Percentiles rank a stretch among this genome's conserved stretches.
Conservation (phyloP, 2,113 vertebrate genomes). For the Esox niger region DNA sequence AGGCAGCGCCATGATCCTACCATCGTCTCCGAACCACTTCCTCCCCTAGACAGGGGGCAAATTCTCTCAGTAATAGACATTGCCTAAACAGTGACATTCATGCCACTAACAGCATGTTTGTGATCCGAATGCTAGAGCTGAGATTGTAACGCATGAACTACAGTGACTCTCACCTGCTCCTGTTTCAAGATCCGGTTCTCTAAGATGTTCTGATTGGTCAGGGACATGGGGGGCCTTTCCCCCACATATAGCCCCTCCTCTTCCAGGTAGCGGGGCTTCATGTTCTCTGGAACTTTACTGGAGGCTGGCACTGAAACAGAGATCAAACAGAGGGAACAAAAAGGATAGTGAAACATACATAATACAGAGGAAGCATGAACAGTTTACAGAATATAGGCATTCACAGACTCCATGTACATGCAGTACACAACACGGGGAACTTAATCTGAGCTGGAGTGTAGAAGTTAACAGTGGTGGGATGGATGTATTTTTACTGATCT, state of each 20-base stretch:
- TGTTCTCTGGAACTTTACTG: slow-evolving; percentile 83
- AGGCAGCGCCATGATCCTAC: slow-evolving; percentile 84
- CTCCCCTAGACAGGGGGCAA: slow-evolving; percentile 69
- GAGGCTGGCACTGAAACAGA: slow-evolving; percentile 76
- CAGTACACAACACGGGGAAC: neutral
- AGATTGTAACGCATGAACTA: neutral
- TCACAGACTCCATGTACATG: neutral
- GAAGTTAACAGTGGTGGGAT: neutral
- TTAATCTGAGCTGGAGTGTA: neutral
- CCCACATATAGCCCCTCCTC: slow-evolving; percentile 95
- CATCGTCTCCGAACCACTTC: slow-evolving; percentile 94
- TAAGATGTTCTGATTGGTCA: slow-evolving; percentile 82
- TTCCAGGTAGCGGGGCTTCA: slow-evolving; percentile 87
- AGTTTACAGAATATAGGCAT: neutral
- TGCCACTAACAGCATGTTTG: neutral
- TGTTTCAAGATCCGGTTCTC: slow-evolving; percentile 88
- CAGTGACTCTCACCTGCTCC: slow-evolving; percentile 69
- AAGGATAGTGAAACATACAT: no score
- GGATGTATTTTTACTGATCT: neutral
- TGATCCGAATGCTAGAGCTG: neutral
- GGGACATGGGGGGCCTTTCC: slow-evolving; percentile 77
- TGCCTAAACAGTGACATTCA: no score
- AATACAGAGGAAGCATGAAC: no score
- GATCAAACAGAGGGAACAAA: neutral
- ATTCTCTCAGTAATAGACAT: neutral